Evolutionary conservation across 2,888 invertebrate genomes (phyloP).

Genomic region (Lapara coniferarum): DNA sequence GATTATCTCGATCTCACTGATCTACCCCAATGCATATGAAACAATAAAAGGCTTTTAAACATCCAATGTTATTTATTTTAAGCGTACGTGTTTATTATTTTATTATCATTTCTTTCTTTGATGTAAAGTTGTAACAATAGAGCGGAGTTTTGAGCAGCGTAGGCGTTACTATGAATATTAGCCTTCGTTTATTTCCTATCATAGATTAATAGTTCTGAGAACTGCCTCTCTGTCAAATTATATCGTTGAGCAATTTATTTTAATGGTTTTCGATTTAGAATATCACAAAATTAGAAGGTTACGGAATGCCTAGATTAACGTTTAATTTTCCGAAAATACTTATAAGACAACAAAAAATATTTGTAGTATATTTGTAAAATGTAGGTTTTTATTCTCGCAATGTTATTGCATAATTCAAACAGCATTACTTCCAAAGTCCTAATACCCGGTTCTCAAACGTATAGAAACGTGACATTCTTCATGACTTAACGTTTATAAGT

Average conservation of each 20-base stretch:
- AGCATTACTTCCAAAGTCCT: no score
- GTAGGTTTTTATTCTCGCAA: no score
- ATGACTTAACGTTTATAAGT: no score
- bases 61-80: slow-evolving; percentile 39
- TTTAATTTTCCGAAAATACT: slow-evolving; percentile 27
- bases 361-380: no score
- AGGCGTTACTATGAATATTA: slow-evolving; percentile 58
- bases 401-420: no score
- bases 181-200: slow-evolving; percentile 58
- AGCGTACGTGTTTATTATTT: slow-evolving; percentile 19
- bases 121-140: slow-evolving; percentile 41
- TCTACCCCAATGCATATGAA: slow-evolving; percentile 62
- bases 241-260: slow-evolving; percentile 49
- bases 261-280: slow-evolving; percentile 28
- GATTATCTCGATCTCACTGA: slow-evolving; percentile 65
- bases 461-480: no score
- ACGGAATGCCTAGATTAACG: not conserved
- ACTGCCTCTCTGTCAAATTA: slow-evolving; percentile 54
- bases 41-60: slow-evolving; percentile 52
- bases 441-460: no score
- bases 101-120: slow-evolving; percentile 24
- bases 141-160: slow-evolving; percentile 44
- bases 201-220: slow-evolving; percentile 55
- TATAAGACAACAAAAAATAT: no score
- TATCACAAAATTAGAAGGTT: not conserved